These are phyloP conservation scores for Pyrrhia umbra DNA, from an alignment of 2,888 invertebrate genomes.

Conservation along the genomic window DNA sequence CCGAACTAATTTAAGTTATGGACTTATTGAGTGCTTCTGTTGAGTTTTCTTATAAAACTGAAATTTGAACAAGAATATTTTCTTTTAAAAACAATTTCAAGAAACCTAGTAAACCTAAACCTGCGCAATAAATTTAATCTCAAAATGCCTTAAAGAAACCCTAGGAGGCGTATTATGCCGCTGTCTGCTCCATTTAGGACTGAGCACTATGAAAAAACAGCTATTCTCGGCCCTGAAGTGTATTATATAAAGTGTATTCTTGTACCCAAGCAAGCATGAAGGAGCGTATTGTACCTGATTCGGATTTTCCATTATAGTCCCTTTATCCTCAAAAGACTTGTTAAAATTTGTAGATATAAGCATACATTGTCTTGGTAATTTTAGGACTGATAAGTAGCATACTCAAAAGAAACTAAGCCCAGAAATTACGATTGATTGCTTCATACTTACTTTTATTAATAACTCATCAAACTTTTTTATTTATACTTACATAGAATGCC, in stretches of 20 bases:
- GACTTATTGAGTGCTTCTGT: slow-evolving; percentile 6
- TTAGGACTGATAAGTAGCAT: background rate
- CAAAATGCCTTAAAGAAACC: slow-evolving; percentile 28
- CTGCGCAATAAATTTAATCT: slow-evolving; percentile 23
- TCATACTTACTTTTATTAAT: background rate
- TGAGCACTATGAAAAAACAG: slow-evolving; percentile 23
- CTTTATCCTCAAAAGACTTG: slow-evolving; percentile 14
- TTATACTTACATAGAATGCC: too few species aligned
- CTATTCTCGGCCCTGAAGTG: slow-evolving; percentile 5
- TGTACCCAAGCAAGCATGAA: slow-evolving; percentile 14
- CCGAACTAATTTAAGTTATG: slow-evolving; percentile 24
- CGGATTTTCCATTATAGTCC: slow-evolving; percentile 12
- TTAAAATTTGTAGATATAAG: background rate
- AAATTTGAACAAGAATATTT: slow-evolving; percentile 15
- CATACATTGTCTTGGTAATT: background rate
- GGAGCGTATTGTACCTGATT: slow-evolving; percentile 15
- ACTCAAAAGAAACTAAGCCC: background rate
- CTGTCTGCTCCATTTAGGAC: slow-evolving; percentile 18
- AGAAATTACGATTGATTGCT: slow-evolving; percentile 1
- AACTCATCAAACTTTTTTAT: too few species aligned
- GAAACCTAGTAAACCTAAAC: slow-evolving; percentile 15
- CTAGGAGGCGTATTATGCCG: slow-evolving; percentile 24
- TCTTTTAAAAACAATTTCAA: slow-evolving; percentile 21
- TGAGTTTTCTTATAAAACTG: background rate
- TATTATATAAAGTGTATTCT: slow-evolving; percentile 21